These are phyloP conservation scores for Leucophenga varia DNA, from an alignment of 1,140 invertebrate species.

Conservation along the genomic window DNA sequence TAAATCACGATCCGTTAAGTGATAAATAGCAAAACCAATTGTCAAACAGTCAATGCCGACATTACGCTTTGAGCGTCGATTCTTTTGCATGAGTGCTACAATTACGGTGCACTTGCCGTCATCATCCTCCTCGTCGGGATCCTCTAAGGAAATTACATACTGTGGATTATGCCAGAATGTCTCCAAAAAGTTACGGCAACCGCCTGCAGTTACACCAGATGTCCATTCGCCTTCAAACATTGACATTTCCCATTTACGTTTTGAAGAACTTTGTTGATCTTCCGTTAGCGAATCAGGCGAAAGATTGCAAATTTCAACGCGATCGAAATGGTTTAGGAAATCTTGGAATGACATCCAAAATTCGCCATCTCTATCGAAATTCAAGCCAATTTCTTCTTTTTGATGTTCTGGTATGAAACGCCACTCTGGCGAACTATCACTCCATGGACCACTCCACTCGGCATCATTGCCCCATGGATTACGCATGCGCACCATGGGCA, in stretches of 20 bases:
- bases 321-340: constrained; percentile 71
- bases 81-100: constrained; percentile 91
- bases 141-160: constrained; percentile 84
- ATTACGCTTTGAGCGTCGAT: constrained; percentile 84
- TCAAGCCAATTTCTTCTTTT: constrained; percentile 86
- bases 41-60: constrained; percentile 91
- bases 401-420: constrained; percentile 84
- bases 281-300: constrained; percentile 90
- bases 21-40: constrained; percentile 95
- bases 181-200: constrained; percentile 95
- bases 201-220: constrained; percentile 86
- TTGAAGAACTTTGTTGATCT: constrained; percentile 66
- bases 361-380: constrained; percentile 94
- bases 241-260: constrained; percentile 91
- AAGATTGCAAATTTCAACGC: constrained; percentile 94
- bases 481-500: constrained; percentile 79
- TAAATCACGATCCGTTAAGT: constrained; percentile 75
- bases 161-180: constrained; percentile 97
- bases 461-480: constrained; percentile 98
- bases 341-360: constrained; percentile 96
- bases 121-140: constrained; percentile 91
- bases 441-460: constrained; percentile 98
- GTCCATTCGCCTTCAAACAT: constrained; percentile 94
- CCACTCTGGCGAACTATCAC: constrained; percentile 93
- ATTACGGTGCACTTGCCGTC: constrained; percentile 92